Conservation (phyloP, 2,113 vertebrate species). For the Arizona elegans region DNA sequence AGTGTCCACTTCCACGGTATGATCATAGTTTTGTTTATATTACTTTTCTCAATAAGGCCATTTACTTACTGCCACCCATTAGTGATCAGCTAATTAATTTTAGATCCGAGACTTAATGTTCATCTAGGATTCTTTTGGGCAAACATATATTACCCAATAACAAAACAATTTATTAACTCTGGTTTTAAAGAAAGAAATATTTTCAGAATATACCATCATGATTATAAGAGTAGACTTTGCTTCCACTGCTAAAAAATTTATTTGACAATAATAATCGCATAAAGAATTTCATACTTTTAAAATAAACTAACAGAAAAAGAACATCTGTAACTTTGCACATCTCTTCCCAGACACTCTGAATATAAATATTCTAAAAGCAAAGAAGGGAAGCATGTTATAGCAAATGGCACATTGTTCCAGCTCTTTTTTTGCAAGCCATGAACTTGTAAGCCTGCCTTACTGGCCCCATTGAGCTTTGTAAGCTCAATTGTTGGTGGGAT, state of each 20-base stretch:
- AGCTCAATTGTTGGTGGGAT: background rate
- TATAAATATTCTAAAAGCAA: background rate
- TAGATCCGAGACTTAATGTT: background rate
- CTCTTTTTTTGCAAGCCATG: background rate
- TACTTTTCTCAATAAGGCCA: background rate
- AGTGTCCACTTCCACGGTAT: constrained; percentile 94
- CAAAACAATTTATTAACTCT: background rate
- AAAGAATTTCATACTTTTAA: background rate
- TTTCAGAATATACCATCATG: background rate
- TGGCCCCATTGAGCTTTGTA: background rate
- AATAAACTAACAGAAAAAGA: background rate
- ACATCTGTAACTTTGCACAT: background rate
- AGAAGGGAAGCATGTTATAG: background rate
- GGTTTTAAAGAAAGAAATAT: background rate
- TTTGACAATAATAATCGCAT: background rate
- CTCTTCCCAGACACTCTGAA: background rate
- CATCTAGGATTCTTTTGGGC: background rate
- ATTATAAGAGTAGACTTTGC: background rate
- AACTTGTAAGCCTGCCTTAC: background rate
- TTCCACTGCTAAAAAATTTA: background rate
- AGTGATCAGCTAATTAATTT: background rate
- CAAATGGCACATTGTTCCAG: background rate
- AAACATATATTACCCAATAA: background rate
- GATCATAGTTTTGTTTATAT: background rate
- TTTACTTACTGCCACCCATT: background rate